Conservation (phyloP, 2,113 vertebrate species). For the Riparia riparia region DNA sequence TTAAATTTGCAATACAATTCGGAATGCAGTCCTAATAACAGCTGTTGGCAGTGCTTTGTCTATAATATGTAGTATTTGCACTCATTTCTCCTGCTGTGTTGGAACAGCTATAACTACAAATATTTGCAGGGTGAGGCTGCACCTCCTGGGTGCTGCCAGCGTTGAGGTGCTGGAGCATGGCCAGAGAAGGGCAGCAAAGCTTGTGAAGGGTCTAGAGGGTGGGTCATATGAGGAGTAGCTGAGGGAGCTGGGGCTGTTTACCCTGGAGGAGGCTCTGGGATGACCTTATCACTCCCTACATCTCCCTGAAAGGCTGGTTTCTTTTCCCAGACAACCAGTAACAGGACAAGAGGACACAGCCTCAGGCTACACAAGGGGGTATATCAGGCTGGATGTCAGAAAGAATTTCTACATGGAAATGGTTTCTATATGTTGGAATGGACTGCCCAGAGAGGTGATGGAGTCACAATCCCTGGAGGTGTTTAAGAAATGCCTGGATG, state of each 20-base stretch:
- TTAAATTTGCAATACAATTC: not conserved
- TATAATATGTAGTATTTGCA: not conserved
- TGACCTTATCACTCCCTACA: no score
- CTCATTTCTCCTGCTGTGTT: not conserved
- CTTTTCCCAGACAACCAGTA: not conserved
- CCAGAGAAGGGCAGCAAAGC: not conserved
- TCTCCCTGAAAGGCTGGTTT: not conserved
- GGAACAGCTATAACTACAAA: not conserved
- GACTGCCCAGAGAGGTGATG: not conserved
- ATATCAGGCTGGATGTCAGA: not conserved
- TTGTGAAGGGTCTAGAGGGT: not conserved
- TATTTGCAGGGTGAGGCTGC: not conserved
- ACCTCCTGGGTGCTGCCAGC: rapidly evolving
- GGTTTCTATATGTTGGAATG: not conserved
- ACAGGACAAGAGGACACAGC: not conserved
- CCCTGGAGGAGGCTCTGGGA: not conserved
- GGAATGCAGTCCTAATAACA: not conserved
- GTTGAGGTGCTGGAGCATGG: not conserved
- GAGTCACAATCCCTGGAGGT: not conserved
- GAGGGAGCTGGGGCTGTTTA: not conserved
- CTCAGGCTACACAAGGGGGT: not conserved
- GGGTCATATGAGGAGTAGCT: not conserved
- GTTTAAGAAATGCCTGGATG: not conserved
- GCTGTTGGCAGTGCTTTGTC: not conserved
- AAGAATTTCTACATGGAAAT: not conserved